Base-by-base conservation (phyloP, 2,113 vertebrate genomes). In the Nematolebias whitei region DNA sequence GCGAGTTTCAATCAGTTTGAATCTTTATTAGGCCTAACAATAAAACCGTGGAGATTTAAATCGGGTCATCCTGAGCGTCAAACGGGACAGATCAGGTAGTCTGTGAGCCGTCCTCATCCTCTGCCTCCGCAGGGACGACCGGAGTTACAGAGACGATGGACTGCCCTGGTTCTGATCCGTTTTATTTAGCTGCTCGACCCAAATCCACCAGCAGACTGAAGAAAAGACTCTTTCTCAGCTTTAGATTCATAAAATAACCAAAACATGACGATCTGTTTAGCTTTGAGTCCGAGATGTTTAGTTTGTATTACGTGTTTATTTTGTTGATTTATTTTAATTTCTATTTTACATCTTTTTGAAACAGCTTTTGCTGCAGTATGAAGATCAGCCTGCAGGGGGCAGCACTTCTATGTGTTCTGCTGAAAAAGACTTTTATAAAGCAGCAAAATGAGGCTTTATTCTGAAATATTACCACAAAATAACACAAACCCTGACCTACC, bases 171-270 rank as follows among this genome's bases (percentile, higher is more conserved):
- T 92, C 63, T 71, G 57, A 66, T 24, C 5, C 43, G 6, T 84
- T 85, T 81, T 82, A 76, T 82, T 83, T 90, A 90, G 86, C 71
- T 74, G 74, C 59, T 65, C 82, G 85, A 77, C 84, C 87, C 71
- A 88, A 52, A 81, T 85, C 61, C 35, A 67, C 41, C 18, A 16
- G 40, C 23, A 22, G 32, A 50, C 16, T 16, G 1, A 23, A 24
- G 47, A 49, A n/a, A n/a, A 22, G 26, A 4, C 32, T 35, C 9
- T 35, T 4, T 35, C 32, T 35, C 32, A 9, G 32, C 18, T 45
- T 45, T 14, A 23, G 13, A 22, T 11, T 23, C 5, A 22, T 3
- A n/a, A 16, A 22, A 16, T 15, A 44, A 16, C 14, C 2, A 44
- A 44, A 5, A 39, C 12, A 55, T 20, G 32, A 12, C 20, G 12